These are phyloP conservation scores for Troilus luridus DNA, from an alignment of 2,888 invertebrate genomes.

Conservation along the genomic window DNA sequence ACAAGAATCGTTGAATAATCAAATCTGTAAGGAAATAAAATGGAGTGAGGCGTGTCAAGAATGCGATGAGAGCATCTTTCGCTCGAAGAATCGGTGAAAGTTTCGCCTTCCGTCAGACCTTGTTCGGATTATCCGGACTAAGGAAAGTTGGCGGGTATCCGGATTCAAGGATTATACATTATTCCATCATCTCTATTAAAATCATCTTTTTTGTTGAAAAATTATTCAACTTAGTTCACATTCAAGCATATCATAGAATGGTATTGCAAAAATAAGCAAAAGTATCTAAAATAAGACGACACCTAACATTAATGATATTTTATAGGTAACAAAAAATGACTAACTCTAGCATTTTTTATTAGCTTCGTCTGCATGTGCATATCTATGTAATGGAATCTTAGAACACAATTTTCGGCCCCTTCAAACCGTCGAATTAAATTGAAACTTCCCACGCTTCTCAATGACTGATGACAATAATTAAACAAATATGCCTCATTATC, in stretches of 20 bases:
- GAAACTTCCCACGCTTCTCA: too few species aligned
- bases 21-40: background rate
- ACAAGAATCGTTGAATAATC: background rate
- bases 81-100: conserved; percentile 11
- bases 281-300: background rate
- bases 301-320: too few species aligned
- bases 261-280: background rate
- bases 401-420: too few species aligned
- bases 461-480: too few species aligned
- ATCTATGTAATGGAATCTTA: too few species aligned
- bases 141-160: background rate
- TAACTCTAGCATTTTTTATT: too few species aligned
- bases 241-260: too few species aligned
- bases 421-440: too few species aligned
- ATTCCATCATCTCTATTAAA: background rate
- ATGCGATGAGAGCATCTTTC: background rate
- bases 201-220: background rate
- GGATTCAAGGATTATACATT: background rate
- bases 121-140: background rate
- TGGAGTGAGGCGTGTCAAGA: background rate
- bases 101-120: background rate
- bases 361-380: too few species aligned
- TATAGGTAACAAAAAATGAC: too few species aligned
- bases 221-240: background rate
- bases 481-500: too few species aligned